These are phyloP conservation scores for Drosophila formosana DNA, from an alignment of 2,888 invertebrate species.

Conservation along the genomic window DNA sequence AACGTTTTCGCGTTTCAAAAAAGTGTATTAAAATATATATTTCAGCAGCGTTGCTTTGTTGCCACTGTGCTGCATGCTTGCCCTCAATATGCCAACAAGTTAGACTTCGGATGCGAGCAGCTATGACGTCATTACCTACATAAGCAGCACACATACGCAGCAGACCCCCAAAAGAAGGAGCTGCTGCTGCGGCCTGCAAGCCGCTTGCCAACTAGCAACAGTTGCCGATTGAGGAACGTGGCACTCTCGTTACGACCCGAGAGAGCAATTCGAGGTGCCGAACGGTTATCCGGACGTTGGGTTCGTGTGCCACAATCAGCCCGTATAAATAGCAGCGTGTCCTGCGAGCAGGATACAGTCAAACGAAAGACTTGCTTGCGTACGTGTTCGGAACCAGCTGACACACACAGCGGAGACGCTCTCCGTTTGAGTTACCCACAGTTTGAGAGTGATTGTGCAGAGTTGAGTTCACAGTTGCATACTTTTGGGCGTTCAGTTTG, in stretches of 20 bases:
- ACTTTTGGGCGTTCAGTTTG: conserved; percentile 45
- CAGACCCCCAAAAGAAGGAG: conserved; percentile 27
- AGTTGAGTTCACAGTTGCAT: conserved; percentile 42
- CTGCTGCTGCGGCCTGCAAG: conserved; percentile 35
- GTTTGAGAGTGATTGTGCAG: conserved; percentile 46
- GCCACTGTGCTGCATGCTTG: conserved; percentile 58
- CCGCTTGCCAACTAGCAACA: conserved; percentile 70
- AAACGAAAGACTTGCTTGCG: conserved; percentile 62
- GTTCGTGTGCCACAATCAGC: conserved; percentile 4
- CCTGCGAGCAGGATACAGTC: conserved; percentile 70
- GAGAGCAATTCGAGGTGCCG: conserved; percentile 56
- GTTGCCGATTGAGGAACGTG: conserved; percentile 52
- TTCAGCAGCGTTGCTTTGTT: neutral
- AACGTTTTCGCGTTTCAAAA: too few species aligned
- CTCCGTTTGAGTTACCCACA: conserved; percentile 44
- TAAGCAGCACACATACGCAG: conserved; percentile 44
- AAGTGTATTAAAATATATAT: too few species aligned
- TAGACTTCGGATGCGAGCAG: conserved; percentile 36
- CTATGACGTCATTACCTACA: conserved; percentile 79
- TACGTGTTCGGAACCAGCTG: conserved; percentile 35
- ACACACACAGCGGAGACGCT: conserved; percentile 17
- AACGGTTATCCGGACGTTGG: conserved; percentile 51
- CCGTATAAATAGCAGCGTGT: conserved; percentile 72
- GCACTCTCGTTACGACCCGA: conserved; percentile 47
- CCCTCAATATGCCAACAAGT: conserved; percentile 64